A percentile compares a stretch with the other conserved stretches of the same genome.
phyloP scores from a whole-genome alignment of 2,113 vertebrate species.

The Fregata magnificens region DNA sequence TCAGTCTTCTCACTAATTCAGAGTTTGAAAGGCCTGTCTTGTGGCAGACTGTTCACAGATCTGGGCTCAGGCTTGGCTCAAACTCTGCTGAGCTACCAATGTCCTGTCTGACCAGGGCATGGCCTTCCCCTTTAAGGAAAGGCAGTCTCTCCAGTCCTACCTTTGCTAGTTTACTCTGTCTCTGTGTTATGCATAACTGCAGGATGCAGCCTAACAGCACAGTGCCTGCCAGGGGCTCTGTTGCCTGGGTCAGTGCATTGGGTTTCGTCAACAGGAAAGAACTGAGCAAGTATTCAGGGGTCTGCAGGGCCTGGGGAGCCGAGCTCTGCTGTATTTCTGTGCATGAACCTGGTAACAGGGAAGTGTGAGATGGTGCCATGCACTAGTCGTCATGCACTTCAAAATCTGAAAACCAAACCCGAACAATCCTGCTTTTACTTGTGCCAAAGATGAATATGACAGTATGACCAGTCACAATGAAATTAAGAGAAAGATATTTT shows the following conservation, averaged over 20 bases:
- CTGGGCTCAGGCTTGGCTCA: neutral
- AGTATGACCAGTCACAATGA: neutral
- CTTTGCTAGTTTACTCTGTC: neutral
- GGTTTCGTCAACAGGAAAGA: neutral
- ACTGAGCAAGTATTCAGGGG: accelerated
- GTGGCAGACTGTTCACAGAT: neutral
- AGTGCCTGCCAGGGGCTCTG: neutral
- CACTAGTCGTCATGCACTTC: accelerated
- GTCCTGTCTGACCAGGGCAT: neutral
- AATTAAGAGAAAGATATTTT: neutral
- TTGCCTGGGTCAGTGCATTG: no score
- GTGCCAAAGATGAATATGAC: neutral
- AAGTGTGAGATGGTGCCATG: neutral
- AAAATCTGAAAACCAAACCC: neutral
- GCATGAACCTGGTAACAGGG: no score
- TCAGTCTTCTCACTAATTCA: neutral
- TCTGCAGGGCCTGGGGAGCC: neutral
- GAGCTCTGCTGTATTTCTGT: neutral
- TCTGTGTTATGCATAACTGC: no score
- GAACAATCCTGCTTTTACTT: neutral
- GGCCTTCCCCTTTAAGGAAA: neutral
- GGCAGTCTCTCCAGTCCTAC: neutral
- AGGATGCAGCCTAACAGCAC: neutral
- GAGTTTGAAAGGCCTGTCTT: neutral
- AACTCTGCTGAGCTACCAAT: neutral